Evolutionary conservation across 2,113 vertebrate species (phyloP).

Genomic region (Myodes glareolus): DNA sequence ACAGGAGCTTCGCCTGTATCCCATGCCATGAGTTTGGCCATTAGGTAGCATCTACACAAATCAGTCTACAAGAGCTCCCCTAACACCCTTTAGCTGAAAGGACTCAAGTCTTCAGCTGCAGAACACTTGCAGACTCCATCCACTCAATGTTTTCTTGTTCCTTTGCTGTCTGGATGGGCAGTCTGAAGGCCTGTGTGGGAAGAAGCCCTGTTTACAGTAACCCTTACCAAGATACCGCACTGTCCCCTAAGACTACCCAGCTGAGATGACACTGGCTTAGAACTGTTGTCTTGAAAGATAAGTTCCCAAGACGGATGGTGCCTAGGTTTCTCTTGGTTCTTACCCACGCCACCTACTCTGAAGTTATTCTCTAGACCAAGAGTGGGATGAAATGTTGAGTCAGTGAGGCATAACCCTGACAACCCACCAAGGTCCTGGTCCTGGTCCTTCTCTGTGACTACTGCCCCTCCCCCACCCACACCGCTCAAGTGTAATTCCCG

Average conservation of each 20-base stretch:
- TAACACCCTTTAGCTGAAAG: constrained; percentile 87
- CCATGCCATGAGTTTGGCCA: constrained; percentile 86
- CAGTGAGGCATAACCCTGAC: constrained; percentile 5
- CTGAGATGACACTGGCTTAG: constrained; percentile 1
- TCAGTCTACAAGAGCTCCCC: constrained; percentile 82
- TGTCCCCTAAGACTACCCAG: constrained; percentile 45
- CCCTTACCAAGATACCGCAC: constrained; percentile 40
- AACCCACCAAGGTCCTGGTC: constrained; percentile 48
- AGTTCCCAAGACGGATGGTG: neutral
- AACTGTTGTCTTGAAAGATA: constrained; percentile 5
- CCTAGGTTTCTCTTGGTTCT: constrained; percentile 5
- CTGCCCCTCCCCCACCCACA: constrained; percentile 51
- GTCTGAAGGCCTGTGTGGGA: constrained; percentile 82
- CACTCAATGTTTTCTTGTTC: constrained; percentile 78
- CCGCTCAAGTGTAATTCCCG: constrained; percentile 34
- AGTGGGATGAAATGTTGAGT: neutral
- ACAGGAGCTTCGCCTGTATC: constrained; percentile 76
- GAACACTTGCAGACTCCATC: constrained; percentile 87
- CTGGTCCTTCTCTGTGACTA: constrained; percentile 74
- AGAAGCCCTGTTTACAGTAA: constrained; percentile 83
- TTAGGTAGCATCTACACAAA: constrained; percentile 81
- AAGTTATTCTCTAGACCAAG: neutral
- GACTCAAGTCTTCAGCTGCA: constrained; percentile 92
- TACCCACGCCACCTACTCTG: neutral
- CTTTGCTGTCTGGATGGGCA: constrained; percentile 79